A percentile compares a stretch with the other conserved stretches of the same genome.
Conservation (phyloP, 2,113 vertebrate species). For the Sorex araneus region DNA sequence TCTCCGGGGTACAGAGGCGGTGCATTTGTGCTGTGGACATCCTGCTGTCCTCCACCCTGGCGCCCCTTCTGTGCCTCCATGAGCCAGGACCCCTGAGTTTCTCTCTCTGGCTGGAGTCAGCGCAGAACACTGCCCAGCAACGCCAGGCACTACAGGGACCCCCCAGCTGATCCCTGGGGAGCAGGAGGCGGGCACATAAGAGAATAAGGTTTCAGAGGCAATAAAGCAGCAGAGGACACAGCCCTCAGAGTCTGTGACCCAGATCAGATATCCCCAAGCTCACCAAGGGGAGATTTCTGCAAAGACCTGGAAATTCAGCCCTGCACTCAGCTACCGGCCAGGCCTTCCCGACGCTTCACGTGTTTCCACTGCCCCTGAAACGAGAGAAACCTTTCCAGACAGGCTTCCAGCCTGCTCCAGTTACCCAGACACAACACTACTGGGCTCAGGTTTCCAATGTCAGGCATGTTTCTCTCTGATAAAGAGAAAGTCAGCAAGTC, state of each 20-base stretch:
- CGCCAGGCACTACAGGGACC: no score
- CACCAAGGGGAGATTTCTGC: constrained; percentile 69
- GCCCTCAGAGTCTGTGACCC: no score
- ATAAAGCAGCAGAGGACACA: no score
- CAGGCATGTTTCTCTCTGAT: constrained; percentile 80
- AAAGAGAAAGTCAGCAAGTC: constrained; percentile 73
- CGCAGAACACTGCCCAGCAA: no score
- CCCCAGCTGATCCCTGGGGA: no score
- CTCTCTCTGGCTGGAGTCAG: no score
- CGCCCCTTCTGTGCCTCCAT: not conserved
- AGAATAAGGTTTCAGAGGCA: no score
- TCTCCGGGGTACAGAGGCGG: no score
- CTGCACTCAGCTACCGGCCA: constrained; percentile 62
- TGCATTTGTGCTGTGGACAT: no score
- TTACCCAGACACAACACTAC: constrained; percentile 84
- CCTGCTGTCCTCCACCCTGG: not conserved
- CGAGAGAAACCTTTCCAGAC: constrained; percentile 69
- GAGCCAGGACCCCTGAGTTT: not conserved
- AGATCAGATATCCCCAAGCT: not conserved
- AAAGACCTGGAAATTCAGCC: constrained; percentile 73
- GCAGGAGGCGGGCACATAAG: no score
- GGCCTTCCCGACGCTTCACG: no score
- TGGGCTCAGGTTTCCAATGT: constrained; percentile 80
- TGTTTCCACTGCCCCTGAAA: constrained; percentile 68
- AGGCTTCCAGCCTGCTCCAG: constrained; percentile 76